A percentile compares a stretch with the other conserved stretches of the same genome.
phyloP scores from a whole-genome alignment of 2,113 vertebrate genomes.

The Mastomys natalensis region DNA sequence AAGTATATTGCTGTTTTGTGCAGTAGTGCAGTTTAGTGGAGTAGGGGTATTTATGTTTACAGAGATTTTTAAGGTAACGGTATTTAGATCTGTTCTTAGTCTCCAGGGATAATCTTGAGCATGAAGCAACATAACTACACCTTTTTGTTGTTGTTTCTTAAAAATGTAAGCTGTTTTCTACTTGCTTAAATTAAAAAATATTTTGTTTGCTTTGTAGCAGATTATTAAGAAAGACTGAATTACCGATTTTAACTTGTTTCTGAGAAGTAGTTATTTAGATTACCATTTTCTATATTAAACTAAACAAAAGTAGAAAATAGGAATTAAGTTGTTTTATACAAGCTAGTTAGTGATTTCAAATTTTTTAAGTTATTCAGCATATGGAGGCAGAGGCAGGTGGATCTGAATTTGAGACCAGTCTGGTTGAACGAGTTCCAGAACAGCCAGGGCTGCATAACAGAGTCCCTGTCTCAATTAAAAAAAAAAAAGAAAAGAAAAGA shows the following conservation, averaged over 20 bases:
- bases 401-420: not conserved
- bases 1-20: slow-evolving; percentile 43
- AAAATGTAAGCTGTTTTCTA: not conserved
- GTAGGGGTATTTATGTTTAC: slow-evolving; percentile 21
- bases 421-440: not conserved
- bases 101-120: not conserved
- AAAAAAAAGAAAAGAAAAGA: not conserved
- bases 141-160: not conserved
- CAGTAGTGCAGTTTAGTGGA: not conserved
- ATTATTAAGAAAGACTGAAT: slow-evolving; percentile 54
- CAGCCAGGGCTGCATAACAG: not conserved
- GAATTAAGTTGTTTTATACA: slow-evolving; percentile 21
- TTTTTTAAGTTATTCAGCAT: not conserved
- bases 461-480: not conserved
- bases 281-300: slow-evolving; percentile 31
- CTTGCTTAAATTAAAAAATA: slow-evolving; percentile 46
- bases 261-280: slow-evolving; percentile 31
- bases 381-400: not conserved
- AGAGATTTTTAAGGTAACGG: slow-evolving; percentile 29
- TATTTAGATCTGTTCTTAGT: slow-evolving; percentile 49
- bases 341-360: slow-evolving; percentile 33
- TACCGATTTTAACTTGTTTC: slow-evolving; percentile 54
- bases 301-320: slow-evolving; percentile 48
- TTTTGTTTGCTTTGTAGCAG: slow-evolving; percentile 50
- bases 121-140: not conserved